phyloP scores from a whole-genome alignment of 2,888 invertebrate genomes.

The Cryptocheilus praepositus region DNA sequence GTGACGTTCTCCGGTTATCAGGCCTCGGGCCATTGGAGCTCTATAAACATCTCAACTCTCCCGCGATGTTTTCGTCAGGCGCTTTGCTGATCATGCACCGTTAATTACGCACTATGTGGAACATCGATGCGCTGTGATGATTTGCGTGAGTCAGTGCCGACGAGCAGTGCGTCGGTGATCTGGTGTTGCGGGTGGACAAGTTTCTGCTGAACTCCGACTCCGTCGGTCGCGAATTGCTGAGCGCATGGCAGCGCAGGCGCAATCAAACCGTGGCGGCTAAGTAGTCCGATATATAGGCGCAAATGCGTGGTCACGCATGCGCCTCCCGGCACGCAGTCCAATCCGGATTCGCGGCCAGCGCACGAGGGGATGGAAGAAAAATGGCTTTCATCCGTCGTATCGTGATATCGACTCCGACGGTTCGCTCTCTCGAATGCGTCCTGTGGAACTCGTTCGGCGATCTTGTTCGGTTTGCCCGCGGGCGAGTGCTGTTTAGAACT shows the following conservation, averaged over 20 bases:
- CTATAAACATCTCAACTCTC: not conserved
- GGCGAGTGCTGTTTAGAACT: too few relatives aligned
- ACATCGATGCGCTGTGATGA: not conserved
- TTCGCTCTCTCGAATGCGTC: not conserved
- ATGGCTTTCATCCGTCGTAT: constrained; percentile 47
- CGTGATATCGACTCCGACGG: constrained; percentile 24
- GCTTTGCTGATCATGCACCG: not conserved
- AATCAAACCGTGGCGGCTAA: constrained; percentile 22
- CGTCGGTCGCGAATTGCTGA: too few relatives aligned
- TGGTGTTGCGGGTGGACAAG: too few relatives aligned
- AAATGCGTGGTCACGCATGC: constrained; percentile 50
- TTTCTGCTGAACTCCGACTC: too few relatives aligned
- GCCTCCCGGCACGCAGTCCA: constrained; percentile 37
- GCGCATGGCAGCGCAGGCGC: constrained; percentile 44
- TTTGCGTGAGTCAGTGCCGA: too few relatives aligned
- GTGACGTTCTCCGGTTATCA: too few relatives aligned
- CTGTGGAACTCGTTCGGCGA: too few relatives aligned
- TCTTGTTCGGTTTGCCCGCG: too few relatives aligned
- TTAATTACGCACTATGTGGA: not conserved
- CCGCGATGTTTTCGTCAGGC: not conserved
- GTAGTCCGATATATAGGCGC: constrained; percentile 22
- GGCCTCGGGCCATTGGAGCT: not conserved
- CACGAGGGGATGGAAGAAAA: constrained; percentile 46
- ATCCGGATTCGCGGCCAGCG: constrained; percentile 44
- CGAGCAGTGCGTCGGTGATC: too few relatives aligned